Evolutionary conservation across 2,888 invertebrate genomes (phyloP).

Genomic region (Odontothrips loti): DNA sequence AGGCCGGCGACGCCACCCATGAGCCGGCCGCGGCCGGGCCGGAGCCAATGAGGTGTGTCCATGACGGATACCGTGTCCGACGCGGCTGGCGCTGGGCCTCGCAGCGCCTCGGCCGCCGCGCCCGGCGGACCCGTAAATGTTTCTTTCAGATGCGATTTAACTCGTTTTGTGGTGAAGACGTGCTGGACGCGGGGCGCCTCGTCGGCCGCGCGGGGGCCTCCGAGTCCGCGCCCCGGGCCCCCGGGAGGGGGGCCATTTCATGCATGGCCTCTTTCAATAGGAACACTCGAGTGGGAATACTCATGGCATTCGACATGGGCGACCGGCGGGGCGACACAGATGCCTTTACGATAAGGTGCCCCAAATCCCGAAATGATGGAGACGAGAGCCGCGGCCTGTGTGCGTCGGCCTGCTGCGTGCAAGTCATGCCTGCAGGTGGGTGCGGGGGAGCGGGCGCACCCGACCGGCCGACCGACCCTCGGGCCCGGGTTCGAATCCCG

Average conservation of each 20-base stretch:
- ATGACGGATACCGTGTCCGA: constrained; percentile 36
- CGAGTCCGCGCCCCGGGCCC: not conserved
- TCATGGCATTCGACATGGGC: constrained; percentile 14
- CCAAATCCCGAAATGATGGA: constrained; percentile 31
- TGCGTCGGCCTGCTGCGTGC: not conserved
- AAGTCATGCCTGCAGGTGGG: constrained; percentile 6
- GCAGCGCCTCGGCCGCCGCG: no score
- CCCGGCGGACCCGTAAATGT: not conserved
- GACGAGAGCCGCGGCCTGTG: constrained; percentile 27
- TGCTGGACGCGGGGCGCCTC: constrained; percentile 31
- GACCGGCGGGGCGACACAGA: constrained; percentile 33
- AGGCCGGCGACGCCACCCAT: constrained; percentile 29
- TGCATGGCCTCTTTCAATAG: constrained; percentile 13
- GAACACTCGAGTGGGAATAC: not conserved
- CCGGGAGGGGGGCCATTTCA: not conserved
- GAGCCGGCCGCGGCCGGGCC: not conserved
- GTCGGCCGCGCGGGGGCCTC: not conserved
- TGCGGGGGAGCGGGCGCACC: not conserved
- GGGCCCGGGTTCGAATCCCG: not conserved
- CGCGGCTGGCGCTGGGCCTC: constrained; percentile 28
- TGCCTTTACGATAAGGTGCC: constrained; percentile 35
- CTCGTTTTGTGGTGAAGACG: constrained; percentile 40
- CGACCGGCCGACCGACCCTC: not conserved
- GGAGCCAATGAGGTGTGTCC: not conserved
- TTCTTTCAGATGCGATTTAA: not conserved